Conservation (phyloP, 2,797 vertebrate species). For the Hipposideros larvatus region DNA sequence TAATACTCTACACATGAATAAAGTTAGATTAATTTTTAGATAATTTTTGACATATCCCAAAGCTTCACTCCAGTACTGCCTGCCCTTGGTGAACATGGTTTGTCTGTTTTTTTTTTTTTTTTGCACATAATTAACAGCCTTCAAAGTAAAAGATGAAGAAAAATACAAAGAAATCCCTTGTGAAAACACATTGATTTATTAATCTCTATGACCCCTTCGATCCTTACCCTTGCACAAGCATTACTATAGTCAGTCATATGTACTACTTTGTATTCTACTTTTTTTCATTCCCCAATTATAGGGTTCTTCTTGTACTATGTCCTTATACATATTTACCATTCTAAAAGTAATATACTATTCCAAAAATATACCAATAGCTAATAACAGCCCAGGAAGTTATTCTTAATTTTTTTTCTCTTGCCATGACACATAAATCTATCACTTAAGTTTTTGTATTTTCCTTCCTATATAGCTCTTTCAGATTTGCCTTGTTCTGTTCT, state of each 20-base stretch:
- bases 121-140: not conserved
- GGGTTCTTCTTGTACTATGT: not conserved
- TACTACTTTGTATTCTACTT: not conserved
- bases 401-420: not conserved
- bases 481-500: not conserved
- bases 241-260: not conserved
- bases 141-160: not conserved
- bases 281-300: not conserved
- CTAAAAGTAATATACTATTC: not conserved
- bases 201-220: not conserved
- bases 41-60: not conserved
- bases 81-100: not conserved
- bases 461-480: not conserved
- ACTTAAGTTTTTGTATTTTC: not conserved
- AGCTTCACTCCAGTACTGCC: not conserved
- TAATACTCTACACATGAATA: not conserved
- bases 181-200: not conserved
- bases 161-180: slow-evolving; percentile 10
- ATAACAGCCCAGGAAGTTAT: not conserved
- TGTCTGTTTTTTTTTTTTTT: too few species aligned
- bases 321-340: not conserved
- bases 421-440: not conserved
- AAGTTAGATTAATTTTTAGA: slow-evolving; percentile 10
- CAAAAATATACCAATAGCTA: not conserved
- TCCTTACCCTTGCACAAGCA: not conserved